Evolutionary conservation across 2,888 invertebrate genomes (phyloP), one percentile per base, ranked within the genome.

Genomic region (Dicranocentrus wangi): DNA sequence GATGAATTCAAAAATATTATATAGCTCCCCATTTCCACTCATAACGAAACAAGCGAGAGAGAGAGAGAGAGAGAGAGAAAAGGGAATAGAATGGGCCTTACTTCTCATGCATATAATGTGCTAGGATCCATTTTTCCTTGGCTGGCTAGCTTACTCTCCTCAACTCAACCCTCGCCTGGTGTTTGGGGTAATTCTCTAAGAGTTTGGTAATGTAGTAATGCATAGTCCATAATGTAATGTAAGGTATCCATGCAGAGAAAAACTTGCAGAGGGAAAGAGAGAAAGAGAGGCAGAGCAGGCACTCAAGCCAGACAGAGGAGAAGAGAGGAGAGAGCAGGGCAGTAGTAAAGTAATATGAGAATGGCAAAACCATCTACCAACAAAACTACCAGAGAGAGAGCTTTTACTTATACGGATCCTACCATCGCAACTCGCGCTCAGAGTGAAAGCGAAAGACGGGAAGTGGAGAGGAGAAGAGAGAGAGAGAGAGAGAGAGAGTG

Each of bases 21-120:
- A 65, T 55, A 65, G 73, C 65, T 61, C 47, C 39, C 65, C 73
- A 39, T 63, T 73, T 53, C 73, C 39, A 53, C 65, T 73, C 65
- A 51, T 73, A 65, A 65, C 73, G 53, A 60, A 55, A 53, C 17
- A 73, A 65, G 73, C 28, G 7, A 66, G 27, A 27, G 66, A n/a
- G n/a, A 53, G 19, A 19, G 19, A 21, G 19, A 43, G 43, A 43
- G 19, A 17, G 28, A 61, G 47, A 72, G 60, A 47, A 72, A 72
- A 72, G 47, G 61, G 72, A 72, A 72, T 72, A 61, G 27, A 61
- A 73, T 73, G 53, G 63, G n/a, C 23, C 65, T 63, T 73, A 73
- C 73, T 65, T 73, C 55, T 73, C 73, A 73, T 73, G 73, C 73
- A 73, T 73, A 73, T 73, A 73, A 73, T 73, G 73, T 65, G 63